A percentile compares a stretch with the other conserved stretches of the same genome.
These are phyloP conservation scores for Synanthedon myopaeformis DNA, from an alignment of 2,888 invertebrate species.

Conservation along the genomic window DNA sequence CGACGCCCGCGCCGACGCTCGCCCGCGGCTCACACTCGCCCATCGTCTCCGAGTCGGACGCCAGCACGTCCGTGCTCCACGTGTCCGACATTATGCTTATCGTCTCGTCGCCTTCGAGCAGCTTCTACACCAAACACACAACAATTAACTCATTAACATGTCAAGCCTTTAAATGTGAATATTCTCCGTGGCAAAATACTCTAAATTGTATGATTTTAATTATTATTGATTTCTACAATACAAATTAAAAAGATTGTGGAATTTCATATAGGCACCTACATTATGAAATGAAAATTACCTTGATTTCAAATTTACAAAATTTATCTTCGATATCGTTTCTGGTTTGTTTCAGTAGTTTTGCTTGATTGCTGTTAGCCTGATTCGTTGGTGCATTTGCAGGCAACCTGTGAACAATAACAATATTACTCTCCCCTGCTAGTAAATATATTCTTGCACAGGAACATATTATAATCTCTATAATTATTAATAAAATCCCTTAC, in stretches of 20 bases:
- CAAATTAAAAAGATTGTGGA: too few relatives aligned
- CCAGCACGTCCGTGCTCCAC: slow-evolving; percentile 98
- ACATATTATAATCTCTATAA: too few relatives aligned
- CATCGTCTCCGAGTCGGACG: slow-evolving; percentile 95
- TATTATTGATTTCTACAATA: too few relatives aligned
- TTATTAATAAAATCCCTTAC: too few relatives aligned
- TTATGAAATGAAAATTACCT: slow-evolving; percentile 37
- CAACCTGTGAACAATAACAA: slow-evolving; percentile 18
- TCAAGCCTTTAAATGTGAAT: too few relatives aligned
- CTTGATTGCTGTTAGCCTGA: slow-evolving; percentile 48
- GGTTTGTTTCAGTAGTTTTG: slow-evolving; percentile 81
- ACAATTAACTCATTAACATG: too few relatives aligned
- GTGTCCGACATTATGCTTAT: slow-evolving; percentile 97
- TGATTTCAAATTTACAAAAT: slow-evolving; percentile 98
- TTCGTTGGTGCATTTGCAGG: slow-evolving; percentile 48
- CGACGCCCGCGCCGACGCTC: neutral
- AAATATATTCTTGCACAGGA: too few relatives aligned
- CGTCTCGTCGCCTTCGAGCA: slow-evolving; percentile 89
- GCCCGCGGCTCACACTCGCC: slow-evolving; percentile 71
- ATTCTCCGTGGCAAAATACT: too few relatives aligned
- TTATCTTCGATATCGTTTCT: slow-evolving; percentile 97
- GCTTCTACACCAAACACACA: slow-evolving; percentile 41
- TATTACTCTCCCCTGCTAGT: too few relatives aligned
- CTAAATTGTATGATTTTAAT: too few relatives aligned
- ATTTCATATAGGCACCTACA: neutral